Conservation (phyloP, 1,140 invertebrate genomes). For the Drosophila watanabei region DNA sequence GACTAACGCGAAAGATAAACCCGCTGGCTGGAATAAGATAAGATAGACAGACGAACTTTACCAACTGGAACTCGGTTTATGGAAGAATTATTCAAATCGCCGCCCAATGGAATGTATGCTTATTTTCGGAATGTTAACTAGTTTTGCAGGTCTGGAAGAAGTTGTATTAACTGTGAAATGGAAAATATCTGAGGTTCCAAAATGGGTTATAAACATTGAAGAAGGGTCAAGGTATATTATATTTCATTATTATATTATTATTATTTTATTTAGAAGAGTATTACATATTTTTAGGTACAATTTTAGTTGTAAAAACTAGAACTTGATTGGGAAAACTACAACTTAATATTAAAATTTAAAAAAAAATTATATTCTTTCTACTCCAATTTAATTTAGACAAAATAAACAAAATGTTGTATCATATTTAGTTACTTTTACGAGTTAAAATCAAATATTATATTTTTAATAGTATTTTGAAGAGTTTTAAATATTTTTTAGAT, state of each 20-base stretch:
- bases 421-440: too few species aligned
- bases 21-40: conserved; percentile 14
- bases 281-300: background rate
- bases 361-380: background rate
- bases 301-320: background rate
- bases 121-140: conserved; percentile 11
- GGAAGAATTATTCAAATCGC: conserved; percentile 23
- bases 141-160: conserved; percentile 16
- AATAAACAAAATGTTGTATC: too few species aligned
- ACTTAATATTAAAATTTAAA: background rate
- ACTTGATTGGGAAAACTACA: background rate
- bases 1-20: conserved; percentile 45
- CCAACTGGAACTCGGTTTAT: conserved; percentile 12
- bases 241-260: too few species aligned
- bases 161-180: too few species aligned
- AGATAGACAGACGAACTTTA: conserved; percentile 21
- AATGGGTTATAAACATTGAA: background rate
- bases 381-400: background rate
- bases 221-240: too few species aligned
- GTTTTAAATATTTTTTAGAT: too few species aligned
- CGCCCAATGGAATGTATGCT: background rate
- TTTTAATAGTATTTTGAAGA: too few species aligned
- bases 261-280: too few species aligned
- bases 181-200: background rate
- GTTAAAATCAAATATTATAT: too few species aligned